These are phyloP conservation scores for Arbacia lixula DNA, from an alignment of 53 echinoderm and acorn worm genomes.

Conservation along the genomic window DNA sequence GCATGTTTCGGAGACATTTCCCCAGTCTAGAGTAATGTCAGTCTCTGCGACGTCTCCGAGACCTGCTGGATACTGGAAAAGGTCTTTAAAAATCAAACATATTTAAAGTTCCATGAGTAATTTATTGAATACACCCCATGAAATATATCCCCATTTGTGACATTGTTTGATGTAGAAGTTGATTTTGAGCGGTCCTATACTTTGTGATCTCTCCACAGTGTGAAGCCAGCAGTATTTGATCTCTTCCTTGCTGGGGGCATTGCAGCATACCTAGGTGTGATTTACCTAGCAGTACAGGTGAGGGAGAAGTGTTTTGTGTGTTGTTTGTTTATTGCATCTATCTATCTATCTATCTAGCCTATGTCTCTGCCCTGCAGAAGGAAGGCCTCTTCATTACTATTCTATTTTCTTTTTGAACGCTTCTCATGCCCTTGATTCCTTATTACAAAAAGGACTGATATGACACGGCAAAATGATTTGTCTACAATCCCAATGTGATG, in stretches of 20 bases:
- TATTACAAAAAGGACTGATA: no score
- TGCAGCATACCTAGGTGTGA: constrained; percentile 86
- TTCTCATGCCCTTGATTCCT: no score
- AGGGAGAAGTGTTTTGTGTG: constrained; percentile 28
- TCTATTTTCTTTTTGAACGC: not conserved
- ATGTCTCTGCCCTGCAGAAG: constrained; percentile 2
- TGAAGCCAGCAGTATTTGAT: constrained; percentile 98
- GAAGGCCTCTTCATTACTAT: not conserved
- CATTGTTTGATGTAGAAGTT: not conserved
- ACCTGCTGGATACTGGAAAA: no score
- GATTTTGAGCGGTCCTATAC: not conserved
- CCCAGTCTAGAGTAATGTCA: no score
- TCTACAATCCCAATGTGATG: no score
- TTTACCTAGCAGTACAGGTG: constrained; percentile 89
- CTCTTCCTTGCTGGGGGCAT: constrained; percentile 93
- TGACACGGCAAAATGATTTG: no score
- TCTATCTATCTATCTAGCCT: not conserved
- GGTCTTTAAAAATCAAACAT: not conserved
- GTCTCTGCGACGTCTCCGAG: no score
- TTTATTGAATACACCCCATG: no score
- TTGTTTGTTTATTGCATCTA: not conserved
- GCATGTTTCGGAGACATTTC: no score
- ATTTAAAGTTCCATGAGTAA: not conserved
- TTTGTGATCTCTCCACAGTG: no score
- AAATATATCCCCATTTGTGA: not conserved